Conservation (phyloP, 2,888 invertebrate genomes). For the Sepiola atlantica region DNA sequence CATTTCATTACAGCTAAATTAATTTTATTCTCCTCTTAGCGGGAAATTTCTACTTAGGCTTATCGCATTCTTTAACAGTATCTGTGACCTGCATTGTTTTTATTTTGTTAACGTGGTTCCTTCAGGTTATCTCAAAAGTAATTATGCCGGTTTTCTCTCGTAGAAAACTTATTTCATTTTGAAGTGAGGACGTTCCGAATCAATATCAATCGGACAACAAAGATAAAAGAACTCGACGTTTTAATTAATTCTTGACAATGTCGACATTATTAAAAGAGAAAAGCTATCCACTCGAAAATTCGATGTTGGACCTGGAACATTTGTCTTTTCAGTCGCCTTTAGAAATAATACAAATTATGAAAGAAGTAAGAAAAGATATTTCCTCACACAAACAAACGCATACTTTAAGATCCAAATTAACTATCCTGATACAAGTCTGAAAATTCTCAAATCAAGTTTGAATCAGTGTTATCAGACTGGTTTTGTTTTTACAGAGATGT, state of each 20-base stretch:
- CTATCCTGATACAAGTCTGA: too few species aligned
- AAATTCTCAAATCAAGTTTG: too few species aligned
- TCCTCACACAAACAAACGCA: too few species aligned
- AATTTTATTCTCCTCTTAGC: neutral
- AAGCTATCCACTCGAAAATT: neutral
- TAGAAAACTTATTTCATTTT: neutral
- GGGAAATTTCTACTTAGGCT: neutral
- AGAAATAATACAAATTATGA: too few species aligned
- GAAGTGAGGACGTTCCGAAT: neutral
- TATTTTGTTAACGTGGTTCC: neutral
- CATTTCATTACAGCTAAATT: slow-evolving; percentile 11
- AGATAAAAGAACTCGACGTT: neutral
- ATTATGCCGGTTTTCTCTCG: neutral
- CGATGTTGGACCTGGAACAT: neutral
- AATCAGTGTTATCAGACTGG: too few species aligned
- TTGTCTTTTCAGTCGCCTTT: neutral
- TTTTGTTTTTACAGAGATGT: too few species aligned
- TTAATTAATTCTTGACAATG: slow-evolving; percentile 32
- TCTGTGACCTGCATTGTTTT: neutral
- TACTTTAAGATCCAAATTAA: too few species aligned
- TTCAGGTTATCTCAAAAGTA: neutral
- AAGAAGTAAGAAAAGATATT: too few species aligned
- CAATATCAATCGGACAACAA: neutral
- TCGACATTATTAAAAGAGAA: neutral
- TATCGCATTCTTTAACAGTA: neutral